Percentiles rank a stretch among this genome's conserved stretches.
phyloP scores from a whole-genome alignment of 2,797 vertebrate genomes.

The Scyliorhinus canicula region DNA sequence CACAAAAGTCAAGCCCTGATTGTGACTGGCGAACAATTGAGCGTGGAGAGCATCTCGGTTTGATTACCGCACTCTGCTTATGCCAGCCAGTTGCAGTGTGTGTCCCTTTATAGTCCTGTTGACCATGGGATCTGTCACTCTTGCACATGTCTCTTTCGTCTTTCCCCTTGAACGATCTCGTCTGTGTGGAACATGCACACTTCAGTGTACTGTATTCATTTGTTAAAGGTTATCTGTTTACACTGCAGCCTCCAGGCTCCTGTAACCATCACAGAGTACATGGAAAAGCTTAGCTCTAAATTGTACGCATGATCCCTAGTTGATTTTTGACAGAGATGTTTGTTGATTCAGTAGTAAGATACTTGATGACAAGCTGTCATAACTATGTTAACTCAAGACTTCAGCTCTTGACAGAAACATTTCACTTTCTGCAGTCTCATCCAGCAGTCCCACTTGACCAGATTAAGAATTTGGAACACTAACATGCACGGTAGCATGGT shows the following conservation, averaged over 20 bases:
- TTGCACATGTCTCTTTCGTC: not conserved
- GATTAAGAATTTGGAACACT: not conserved
- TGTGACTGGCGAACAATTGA: not conserved
- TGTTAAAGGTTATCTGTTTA: slow-evolving; percentile 7
- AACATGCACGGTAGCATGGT: too few species aligned
- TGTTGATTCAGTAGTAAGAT: not conserved
- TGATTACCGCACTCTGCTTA: not conserved
- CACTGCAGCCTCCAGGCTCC: not conserved
- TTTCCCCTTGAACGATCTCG: not conserved
- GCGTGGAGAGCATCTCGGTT: not conserved
- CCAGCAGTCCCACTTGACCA: not conserved
- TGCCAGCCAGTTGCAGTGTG: not conserved
- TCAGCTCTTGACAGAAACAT: not conserved
- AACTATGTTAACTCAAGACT: not conserved
- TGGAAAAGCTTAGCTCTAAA: not conserved
- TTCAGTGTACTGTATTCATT: not conserved
- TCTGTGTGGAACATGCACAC: not conserved
- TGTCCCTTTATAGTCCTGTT: not conserved
- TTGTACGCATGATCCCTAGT: not conserved
- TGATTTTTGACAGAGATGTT: slow-evolving; percentile 10
- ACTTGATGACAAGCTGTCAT: slow-evolving; percentile 18
- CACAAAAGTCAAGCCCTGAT: not conserved
- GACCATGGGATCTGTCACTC: not conserved
- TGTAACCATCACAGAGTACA: not conserved
- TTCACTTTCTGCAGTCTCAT: not conserved